A percentile compares a stretch with the other conserved stretches of the same genome.
phyloP scores from a whole-genome alignment of 2,888 invertebrate genomes.

The Caenorhabditis doughertyi region DNA sequence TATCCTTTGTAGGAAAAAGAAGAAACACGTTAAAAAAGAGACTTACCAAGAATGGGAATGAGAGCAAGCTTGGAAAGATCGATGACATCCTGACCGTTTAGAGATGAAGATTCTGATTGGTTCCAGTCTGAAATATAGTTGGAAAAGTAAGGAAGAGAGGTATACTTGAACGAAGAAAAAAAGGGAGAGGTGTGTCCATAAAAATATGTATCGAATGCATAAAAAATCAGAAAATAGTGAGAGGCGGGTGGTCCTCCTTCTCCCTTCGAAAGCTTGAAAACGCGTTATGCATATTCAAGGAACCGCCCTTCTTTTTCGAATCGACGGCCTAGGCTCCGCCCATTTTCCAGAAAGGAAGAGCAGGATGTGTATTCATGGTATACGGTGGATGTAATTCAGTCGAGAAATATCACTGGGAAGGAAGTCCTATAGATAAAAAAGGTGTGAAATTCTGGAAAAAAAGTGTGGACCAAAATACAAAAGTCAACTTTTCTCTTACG shows the following conservation, averaged over 20 bases:
- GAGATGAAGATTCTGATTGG: not conserved
- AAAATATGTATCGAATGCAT: constrained; percentile 62
- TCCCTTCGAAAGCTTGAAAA: constrained; percentile 32
- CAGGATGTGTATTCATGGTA: not conserved
- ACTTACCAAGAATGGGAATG: constrained; percentile 52
- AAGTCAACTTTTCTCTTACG: too few species aligned
- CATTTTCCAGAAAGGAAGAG: constrained; percentile 29
- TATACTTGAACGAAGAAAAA: constrained; percentile 5
- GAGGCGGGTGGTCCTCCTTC: constrained; percentile 47
- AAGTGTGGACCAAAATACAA: too few species aligned
- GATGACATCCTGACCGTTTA: constrained; percentile 36
- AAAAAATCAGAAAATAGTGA: constrained; percentile 62
- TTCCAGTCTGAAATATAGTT: constrained; percentile 25
- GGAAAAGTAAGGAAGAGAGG: constrained; percentile 14
- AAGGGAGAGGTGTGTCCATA: constrained; percentile 36
- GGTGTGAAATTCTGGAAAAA: too few species aligned
- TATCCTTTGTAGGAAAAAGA: not conserved
- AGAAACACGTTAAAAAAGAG: not conserved
- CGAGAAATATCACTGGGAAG: too few species aligned
- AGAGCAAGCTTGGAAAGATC: constrained; percentile 44
- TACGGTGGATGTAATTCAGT: constrained; percentile 32
- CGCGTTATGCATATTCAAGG: constrained; percentile 57
- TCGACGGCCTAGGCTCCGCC: constrained; percentile 13
- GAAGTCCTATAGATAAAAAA: too few species aligned
- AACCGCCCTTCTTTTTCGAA: constrained; percentile 26